Base-by-base conservation (phyloP, 2,113 vertebrate genomes). In the Corythoichthys intestinalis region DNA sequence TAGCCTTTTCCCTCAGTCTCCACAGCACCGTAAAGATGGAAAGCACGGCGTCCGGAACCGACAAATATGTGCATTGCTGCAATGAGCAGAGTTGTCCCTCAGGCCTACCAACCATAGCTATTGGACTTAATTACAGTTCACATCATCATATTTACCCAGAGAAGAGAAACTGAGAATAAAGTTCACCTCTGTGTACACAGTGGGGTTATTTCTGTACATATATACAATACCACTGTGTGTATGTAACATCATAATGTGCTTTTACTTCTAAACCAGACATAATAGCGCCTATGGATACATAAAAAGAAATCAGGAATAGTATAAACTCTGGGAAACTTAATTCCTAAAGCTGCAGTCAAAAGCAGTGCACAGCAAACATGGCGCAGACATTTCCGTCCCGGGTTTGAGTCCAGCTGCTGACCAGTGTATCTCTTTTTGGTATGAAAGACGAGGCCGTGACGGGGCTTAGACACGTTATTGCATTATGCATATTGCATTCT, bases 101-200 rank as follows among this genome's bases (percentile, higher is more conserved):
- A 76, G 89, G 86, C 84, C 76, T 75, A 74, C 81, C 78, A 73
- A 87, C 73, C 69, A 85, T 85, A 82, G 81, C 88, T 83, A 83
- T 81, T 91, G 83, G 79, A 86, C 78, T 86, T 90, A 90, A 91
- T 89, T 90, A 90, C 86, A 87, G 83, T 88, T 90, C 82, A 78
- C 84, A 88, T 87, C 89, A 87, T 89, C 79, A 79, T 88, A 87
- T 89, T 89, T 90, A 89, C 83, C 76, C 79, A 79, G 74, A 83
- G 79, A 85, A 78, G 67, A 81, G 79, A 84, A 84, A 81, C 60
- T 44, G 74, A 82, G 77, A 86, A 80, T 86, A 86, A 87, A 86
- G 72, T 60, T 74, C 54, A 70, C 83, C 79, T 79, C 73, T 15
- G 73, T 85, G 81, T 76, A 77, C 86, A 71, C 76, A 48, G 65